A percentile compares a stretch with the other conserved stretches of the same genome.
phyloP scores from a whole-genome alignment of 2,888 invertebrate genomes.

The Euplexia lucipara region DNA sequence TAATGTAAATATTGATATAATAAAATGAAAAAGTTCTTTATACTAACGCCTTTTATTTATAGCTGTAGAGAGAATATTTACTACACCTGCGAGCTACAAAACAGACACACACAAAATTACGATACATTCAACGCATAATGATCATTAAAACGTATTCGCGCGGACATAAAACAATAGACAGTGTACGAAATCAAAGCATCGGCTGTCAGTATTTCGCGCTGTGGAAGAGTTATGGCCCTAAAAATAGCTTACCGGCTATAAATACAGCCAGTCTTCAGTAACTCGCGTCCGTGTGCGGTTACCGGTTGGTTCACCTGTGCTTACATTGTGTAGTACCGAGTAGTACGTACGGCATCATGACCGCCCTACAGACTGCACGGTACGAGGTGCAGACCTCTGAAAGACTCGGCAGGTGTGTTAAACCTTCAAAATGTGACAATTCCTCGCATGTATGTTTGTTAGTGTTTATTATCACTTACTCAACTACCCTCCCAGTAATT shows the following conservation, averaged over 20 bases:
- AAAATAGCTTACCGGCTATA: constrained; percentile 63
- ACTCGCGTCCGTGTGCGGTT: constrained; percentile 58
- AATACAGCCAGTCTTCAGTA: constrained; percentile 66
- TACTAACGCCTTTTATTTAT: constrained; percentile 52
- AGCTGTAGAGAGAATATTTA: not conserved
- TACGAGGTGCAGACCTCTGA: constrained; percentile 80
- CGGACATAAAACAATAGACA: constrained; percentile 32
- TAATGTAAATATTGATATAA: constrained; percentile 76
- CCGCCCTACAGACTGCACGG: constrained; percentile 71
- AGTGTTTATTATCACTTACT: constrained; percentile 12
- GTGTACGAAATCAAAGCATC: constrained; percentile 27
- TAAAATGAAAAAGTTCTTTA: constrained; percentile 72
- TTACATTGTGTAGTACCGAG: constrained; percentile 8
- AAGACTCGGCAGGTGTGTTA: constrained; percentile 82
- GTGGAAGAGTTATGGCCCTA: constrained; percentile 32
- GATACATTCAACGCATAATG: constrained; percentile 11
- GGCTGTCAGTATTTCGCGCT: constrained; percentile 30
- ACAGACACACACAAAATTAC: not conserved
- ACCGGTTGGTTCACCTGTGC: constrained; percentile 34
- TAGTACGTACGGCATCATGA: constrained; percentile 65
- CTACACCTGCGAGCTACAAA: not conserved
- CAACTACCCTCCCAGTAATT: not conserved
- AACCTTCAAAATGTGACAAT: not conserved
- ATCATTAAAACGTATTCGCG: not conserved
- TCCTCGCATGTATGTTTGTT: constrained; percentile 26